A percentile compares a stretch with the other conserved stretches of the same genome.
These are phyloP conservation scores for Antedon bifida DNA, from an alignment of 35 echinoderm and acorn worm genomes.

Conservation along the genomic window DNA sequence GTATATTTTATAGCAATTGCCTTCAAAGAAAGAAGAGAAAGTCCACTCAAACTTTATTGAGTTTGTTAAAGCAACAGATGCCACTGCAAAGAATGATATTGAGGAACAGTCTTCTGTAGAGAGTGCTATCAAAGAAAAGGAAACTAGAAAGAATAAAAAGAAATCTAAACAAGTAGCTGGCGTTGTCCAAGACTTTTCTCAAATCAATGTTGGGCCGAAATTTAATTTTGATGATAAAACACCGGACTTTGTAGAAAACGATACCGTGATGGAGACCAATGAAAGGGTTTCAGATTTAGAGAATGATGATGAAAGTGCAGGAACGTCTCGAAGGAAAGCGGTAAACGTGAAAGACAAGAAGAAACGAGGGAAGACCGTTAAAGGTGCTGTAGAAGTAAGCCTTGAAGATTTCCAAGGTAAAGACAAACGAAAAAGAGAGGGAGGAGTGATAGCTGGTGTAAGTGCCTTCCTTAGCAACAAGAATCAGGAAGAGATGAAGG, in stretches of 20 bases:
- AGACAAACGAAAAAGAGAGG: slow-evolving; percentile 12
- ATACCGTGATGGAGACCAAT: background rate
- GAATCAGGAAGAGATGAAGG: slow-evolving; percentile 45
- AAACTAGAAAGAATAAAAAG: background rate
- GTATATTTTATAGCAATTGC: background rate
- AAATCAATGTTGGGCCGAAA: slow-evolving; percentile 46
- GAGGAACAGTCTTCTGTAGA: background rate
- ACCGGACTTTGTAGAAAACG: slow-evolving; percentile 25
- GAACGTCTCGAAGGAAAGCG: background rate
- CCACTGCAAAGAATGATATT: background rate
- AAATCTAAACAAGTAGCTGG: slow-evolving; percentile 16
- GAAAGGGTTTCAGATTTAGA: slow-evolving; percentile 10
- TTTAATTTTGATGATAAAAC: slow-evolving; percentile 32
- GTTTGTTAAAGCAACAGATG: slow-evolving; percentile 5
- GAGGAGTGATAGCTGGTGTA: slow-evolving; percentile 42
- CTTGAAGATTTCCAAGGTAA: background rate
- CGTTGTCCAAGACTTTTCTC: slow-evolving; percentile 61
- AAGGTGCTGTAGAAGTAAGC: background rate
- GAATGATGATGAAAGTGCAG: slow-evolving; percentile 3
- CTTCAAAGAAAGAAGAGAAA: background rate
- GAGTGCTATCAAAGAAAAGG: background rate
- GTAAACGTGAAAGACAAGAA: background rate
- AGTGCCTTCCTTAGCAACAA: slow-evolving; percentile 62
- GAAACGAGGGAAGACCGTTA: background rate
- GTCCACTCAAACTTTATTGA: background rate